Evolutionary conservation across 2,797 vertebrate genomes (phyloP).

Genomic region (Trichosurus vulpecula): DNA sequence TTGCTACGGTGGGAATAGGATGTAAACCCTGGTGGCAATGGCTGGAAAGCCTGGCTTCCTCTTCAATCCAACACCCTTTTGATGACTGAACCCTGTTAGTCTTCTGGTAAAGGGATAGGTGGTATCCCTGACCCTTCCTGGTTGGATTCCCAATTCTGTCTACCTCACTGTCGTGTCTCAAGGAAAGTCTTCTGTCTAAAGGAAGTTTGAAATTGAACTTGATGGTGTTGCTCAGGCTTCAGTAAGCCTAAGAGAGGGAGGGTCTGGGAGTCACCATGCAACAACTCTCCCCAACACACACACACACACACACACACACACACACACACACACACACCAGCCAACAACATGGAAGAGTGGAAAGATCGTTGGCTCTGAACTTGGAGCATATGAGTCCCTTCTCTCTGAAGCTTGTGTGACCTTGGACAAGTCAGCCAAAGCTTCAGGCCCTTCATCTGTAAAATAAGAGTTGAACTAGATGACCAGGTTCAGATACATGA

Average conservation of each 20-base stretch:
- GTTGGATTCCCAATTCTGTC: neutral
- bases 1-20: neutral
- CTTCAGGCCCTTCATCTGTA: neutral
- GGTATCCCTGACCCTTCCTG: neutral
- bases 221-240: neutral
- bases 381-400: neutral
- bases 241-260: neutral
- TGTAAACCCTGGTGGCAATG: neutral
- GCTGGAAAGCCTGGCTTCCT: neutral
- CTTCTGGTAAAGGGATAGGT: neutral
- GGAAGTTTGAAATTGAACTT: neutral
- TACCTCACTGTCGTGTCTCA: neutral
- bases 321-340: neutral
- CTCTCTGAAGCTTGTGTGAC: neutral
- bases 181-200: neutral
- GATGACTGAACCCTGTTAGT: neutral
- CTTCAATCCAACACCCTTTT: neutral
- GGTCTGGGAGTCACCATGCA: neutral
- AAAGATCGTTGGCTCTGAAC: neutral
- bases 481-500: neutral
- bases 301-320: neutral
- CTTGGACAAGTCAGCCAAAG: neutral
- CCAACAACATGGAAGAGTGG: neutral
- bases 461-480: neutral
- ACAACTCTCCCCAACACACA: neutral